Conservation (phyloP, 2,888 invertebrate species). For the Theretra japonica region DNA sequence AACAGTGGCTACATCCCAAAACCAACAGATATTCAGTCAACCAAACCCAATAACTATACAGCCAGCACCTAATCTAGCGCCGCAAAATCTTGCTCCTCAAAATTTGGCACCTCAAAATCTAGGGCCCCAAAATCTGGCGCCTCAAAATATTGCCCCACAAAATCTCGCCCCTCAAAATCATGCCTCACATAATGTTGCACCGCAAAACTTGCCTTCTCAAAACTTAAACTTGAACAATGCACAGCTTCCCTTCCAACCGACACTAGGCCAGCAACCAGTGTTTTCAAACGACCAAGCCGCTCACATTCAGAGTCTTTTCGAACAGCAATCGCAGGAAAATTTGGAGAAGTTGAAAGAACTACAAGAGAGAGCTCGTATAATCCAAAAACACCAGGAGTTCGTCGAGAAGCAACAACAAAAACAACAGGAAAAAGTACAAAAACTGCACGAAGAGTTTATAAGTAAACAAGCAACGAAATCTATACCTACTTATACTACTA, state of each 20-base stretch:
- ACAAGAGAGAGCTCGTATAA: constrained; percentile 88
- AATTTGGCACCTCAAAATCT: constrained; percentile 10
- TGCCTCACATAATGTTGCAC: not conserved
- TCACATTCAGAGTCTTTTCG: constrained; percentile 84
- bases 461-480: constrained; percentile 88
- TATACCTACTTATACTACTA: constrained; percentile 78
- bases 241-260: constrained; percentile 73
- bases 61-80: constrained; percentile 76
- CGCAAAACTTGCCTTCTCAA: constrained; percentile 44
- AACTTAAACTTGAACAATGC: constrained; percentile 64
- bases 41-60: constrained; percentile 77
- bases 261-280: constrained; percentile 70
- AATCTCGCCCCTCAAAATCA: no score
- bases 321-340: constrained; percentile 86
- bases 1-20: constrained; percentile 62
- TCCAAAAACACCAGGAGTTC: constrained; percentile 90
- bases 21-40: constrained; percentile 65
- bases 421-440: constrained; percentile 90
- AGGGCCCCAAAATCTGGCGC: constrained; percentile 56
- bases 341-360: constrained; percentile 87
- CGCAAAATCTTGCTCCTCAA: constrained; percentile 40
- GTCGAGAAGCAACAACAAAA: constrained; percentile 92
- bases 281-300: constrained; percentile 80
- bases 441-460: constrained; percentile 88
- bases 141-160: no score